Base-by-base conservation (phyloP, 2,888 invertebrate genomes). In the Cephus pulcher region DNA sequence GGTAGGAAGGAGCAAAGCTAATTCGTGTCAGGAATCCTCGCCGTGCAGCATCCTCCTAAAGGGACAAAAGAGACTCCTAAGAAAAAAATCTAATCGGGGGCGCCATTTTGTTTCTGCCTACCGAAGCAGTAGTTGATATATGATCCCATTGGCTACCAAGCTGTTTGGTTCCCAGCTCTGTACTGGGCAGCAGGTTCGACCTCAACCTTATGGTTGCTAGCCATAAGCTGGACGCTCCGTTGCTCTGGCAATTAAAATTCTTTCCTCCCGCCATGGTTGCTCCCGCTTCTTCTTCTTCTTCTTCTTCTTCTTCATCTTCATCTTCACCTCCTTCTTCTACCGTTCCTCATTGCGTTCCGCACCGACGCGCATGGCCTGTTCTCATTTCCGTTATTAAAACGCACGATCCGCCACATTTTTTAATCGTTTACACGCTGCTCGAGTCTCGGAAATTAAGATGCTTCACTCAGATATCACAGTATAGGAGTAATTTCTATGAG, bases 91-190 rank as follows among this genome's bases (percentile, higher is more conserved):
- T 80, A 80, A 77, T 75, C 73, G 75, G 33, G 78, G 76, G 74
- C 86, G 86, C 88, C 88, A 88, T 88, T 88, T 88, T 88, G 88
- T 87, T 88, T 84, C 85, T 86, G 86, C 86, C 87, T 88, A 88
- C 88, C 86, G 86, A 82, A 88, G 88, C 87, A 88, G 88, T 88
- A 88, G 89, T 89, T 90, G 90, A 90, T 90, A 89, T 90, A 90
- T 89, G 89, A 90, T 90, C 88, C 87, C 88, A 90, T 90, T 90
- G 90, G 90, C 90, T 90, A 90, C 89, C 88, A 89, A 89, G 88
- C 88, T 86, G 87, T 88, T 88, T 84, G 86, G 86, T 87, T 85
- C 86, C 85, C 86, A 86, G 86, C 86, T 86, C 87, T 84, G 87
- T 87, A 87, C 87, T 84, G 87, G 86, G 83, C 82, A 80, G 84